Percentiles rank a stretch among this genome's conserved stretches.
These are phyloP conservation scores for Steatocranus sp. DNA, from an alignment of 2,797 vertebrate species.

Conservation along the genomic window DNA sequence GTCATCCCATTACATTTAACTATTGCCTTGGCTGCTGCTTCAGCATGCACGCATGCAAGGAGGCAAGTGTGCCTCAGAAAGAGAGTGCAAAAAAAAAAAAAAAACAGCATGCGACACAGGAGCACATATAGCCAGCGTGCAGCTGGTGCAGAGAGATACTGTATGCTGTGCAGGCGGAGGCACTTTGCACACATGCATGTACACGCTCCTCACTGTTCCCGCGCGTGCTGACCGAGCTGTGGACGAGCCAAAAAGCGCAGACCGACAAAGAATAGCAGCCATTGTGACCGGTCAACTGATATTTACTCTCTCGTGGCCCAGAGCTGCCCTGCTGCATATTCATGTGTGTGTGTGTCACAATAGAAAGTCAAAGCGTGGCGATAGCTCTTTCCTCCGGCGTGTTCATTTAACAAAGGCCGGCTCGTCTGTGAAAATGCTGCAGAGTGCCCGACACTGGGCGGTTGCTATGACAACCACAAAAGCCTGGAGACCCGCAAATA, in stretches of 20 bases:
- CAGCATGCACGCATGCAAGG: constrained; percentile 6
- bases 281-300: constrained; percentile 34
- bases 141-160: neutral
- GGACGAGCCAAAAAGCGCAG: constrained; percentile 6
- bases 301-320: constrained; percentile 33
- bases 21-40: constrained; percentile 39
- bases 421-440: constrained; percentile 53
- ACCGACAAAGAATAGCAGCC: constrained; percentile 34
- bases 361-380: constrained; percentile 33
- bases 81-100: neutral
- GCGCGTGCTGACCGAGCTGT: constrained; percentile 8
- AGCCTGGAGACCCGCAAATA: constrained; percentile 55
- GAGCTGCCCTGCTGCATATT: constrained; percentile 42
- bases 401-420: constrained; percentile 30
- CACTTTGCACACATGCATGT: neutral
- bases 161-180: neutral
- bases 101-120: neutral
- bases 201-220: neutral
- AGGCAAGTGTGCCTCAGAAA: neutral
- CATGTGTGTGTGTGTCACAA: constrained; percentile 7
- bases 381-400: constrained; percentile 40
- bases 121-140: neutral
- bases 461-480: constrained; percentile 58
- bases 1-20: constrained; percentile 51
- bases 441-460: constrained; percentile 34